A percentile compares a stretch with the other conserved stretches of the same genome.
Conservation (phyloP, 2,888 invertebrate genomes). For the Netelia fuscicornis region DNA sequence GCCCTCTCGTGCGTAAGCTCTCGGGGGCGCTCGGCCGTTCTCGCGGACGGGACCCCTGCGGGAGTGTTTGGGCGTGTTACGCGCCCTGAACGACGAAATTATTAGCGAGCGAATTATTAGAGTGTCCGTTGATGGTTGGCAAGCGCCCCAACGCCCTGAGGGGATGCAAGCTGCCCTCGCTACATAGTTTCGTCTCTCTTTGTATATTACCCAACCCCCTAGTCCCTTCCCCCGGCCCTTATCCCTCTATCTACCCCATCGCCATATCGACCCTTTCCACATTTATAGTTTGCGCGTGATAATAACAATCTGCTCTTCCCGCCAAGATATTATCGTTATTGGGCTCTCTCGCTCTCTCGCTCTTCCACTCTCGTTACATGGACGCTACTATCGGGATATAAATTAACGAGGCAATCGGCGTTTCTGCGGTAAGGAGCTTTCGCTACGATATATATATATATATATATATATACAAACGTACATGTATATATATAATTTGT, state of each 20-base stretch:
- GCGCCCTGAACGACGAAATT: conserved; percentile 55
- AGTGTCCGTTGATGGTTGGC: conserved; percentile 59
- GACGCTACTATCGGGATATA: conserved; percentile 48
- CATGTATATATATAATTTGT: background rate
- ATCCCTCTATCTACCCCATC: background rate
- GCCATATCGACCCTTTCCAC: background rate
- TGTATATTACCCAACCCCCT: conserved; percentile 4
- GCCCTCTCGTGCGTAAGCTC: conserved; percentile 4
- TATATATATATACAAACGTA: background rate
- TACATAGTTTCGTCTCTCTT: background rate
- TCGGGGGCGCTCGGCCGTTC: background rate
- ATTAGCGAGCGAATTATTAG: conserved; percentile 64
- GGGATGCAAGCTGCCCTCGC: background rate
- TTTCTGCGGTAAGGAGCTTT: conserved; percentile 9
- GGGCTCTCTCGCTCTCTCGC: conserved; percentile 10
- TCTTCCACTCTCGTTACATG: conserved; percentile 32
- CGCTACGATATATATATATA: background rate
- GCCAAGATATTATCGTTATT: conserved; percentile 60
- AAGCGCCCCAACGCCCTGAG: conserved; percentile 25
- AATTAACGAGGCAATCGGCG: conserved; percentile 45
- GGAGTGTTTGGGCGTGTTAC: background rate
- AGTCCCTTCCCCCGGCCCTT: background rate
- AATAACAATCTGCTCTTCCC: conserved; percentile 58
- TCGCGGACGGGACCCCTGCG: conserved; percentile 26
- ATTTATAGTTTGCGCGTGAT: conserved; percentile 40